Evolutionary conservation across 2,888 invertebrate species (phyloP).

Genomic region (Lycia hirtaria): DNA sequence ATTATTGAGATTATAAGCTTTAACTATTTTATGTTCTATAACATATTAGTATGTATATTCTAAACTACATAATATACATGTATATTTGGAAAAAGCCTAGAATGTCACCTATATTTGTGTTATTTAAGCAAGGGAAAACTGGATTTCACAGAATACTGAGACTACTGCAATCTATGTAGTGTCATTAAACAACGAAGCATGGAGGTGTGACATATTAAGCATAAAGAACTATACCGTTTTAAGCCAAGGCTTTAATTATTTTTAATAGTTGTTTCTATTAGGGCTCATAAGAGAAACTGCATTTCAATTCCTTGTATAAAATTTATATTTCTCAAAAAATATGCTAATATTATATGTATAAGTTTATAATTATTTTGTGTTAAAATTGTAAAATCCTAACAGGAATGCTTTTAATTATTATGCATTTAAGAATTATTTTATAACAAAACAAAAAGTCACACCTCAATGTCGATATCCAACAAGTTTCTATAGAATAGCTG

Average conservation of each 20-base stretch:
- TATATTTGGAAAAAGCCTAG: too few relatives aligned
- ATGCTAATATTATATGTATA: background rate
- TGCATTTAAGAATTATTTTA: background rate
- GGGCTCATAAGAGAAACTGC: conserved; percentile 33
- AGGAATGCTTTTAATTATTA: conserved; percentile 7
- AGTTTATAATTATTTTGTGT: background rate
- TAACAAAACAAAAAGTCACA: background rate
- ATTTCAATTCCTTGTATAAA: background rate
- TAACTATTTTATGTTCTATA: too few relatives aligned
- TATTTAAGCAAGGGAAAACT: too few relatives aligned
- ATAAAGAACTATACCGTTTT: background rate
- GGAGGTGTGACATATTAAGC: conserved; percentile 3
- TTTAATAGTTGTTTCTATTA: conserved; percentile 14
- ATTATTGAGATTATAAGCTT: too few relatives aligned
- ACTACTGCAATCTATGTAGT: background rate
- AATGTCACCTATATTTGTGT: too few relatives aligned
- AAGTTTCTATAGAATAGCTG: background rate
- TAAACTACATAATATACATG: too few relatives aligned
- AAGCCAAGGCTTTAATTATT: background rate
- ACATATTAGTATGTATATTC: too few relatives aligned
- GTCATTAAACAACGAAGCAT: conserved; percentile 2
- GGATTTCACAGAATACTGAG: background rate
- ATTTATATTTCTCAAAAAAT: conserved; percentile 16
- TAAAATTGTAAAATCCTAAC: background rate
- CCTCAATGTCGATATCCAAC: background rate